Conservation (phyloP, 1,140 invertebrate species). For the Drosophila saltans region DNA sequence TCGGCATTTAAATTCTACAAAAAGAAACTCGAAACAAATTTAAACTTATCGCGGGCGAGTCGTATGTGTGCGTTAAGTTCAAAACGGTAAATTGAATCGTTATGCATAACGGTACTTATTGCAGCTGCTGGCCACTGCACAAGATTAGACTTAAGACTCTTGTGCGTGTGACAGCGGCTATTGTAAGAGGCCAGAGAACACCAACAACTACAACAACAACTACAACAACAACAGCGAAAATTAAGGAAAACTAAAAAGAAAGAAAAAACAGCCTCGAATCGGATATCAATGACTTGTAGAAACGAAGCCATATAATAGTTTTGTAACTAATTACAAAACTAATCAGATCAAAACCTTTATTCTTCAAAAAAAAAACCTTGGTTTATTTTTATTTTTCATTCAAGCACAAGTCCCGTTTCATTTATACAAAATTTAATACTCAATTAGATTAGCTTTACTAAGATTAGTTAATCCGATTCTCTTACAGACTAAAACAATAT, state of each 20-base stretch:
- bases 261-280: neutral
- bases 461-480: no score
- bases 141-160: conserved; percentile 95
- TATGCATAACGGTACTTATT: conserved; percentile 86
- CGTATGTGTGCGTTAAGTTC: conserved; percentile 1
- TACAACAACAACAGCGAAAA: conserved; percentile 55
- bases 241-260: neutral
- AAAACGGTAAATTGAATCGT: conserved; percentile 23
- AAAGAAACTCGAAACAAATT: neutral
- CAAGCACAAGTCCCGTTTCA: no score
- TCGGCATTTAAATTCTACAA: neutral
- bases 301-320: conserved; percentile 2
- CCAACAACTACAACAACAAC: conserved; percentile 61
- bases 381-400: no score
- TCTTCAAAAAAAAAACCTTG: neutral
- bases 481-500: no score
- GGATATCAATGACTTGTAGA: neutral
- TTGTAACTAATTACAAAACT: neutral
- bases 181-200: conserved; percentile 88
- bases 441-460: no score
- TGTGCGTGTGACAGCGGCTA: conserved; percentile 99
- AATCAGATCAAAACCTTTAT: conserved; percentile 11
- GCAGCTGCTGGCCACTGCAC: conserved; percentile 98
- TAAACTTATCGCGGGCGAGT: conserved; percentile 19
- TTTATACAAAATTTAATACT: no score